Evolutionary conservation across 2,113 vertebrate genomes (phyloP).

Genomic region (Rallus limicola): DNA sequence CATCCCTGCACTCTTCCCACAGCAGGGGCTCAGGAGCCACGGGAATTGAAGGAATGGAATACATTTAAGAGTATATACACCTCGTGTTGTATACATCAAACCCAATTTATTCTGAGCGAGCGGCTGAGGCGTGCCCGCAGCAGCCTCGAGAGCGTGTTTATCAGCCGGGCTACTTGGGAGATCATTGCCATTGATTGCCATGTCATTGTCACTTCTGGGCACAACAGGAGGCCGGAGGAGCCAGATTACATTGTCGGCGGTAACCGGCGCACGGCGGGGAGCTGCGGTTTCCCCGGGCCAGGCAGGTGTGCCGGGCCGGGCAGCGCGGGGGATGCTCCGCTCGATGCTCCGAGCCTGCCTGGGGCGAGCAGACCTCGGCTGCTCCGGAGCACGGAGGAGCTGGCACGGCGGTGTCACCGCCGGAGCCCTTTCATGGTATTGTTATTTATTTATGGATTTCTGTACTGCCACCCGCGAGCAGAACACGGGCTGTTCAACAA

Average conservation of each 20-base stretch:
- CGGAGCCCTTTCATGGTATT: neutral
- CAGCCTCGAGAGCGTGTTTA: neutral
- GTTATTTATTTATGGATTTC: neutral
- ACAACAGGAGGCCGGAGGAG: neutral
- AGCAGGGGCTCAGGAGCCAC: neutral
- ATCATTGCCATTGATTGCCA: slow-evolving; percentile 53
- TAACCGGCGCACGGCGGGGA: neutral
- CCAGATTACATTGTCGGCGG: neutral
- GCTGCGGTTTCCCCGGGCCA: neutral
- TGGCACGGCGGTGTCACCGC: neutral
- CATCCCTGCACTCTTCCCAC: neutral
- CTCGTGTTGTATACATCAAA: neutral
- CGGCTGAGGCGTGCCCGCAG: neutral
- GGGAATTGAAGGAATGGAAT: neutral
- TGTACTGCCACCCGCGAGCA: neutral
- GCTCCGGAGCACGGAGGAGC: neutral
- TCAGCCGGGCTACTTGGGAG: slow-evolving; percentile 37
- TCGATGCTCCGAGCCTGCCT: neutral
- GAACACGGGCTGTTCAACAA: neutral
- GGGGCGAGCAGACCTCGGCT: accelerated
- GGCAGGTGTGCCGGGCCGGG: neutral
- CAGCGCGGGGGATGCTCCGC: neutral
- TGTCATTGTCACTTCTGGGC: slow-evolving; percentile 49
- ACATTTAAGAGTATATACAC: neutral
- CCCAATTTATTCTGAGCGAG: slow-evolving; percentile 18